Evolutionary conservation across 2,888 invertebrate species (phyloP).

Genomic region (Sphaerophoria rueppellii): DNA sequence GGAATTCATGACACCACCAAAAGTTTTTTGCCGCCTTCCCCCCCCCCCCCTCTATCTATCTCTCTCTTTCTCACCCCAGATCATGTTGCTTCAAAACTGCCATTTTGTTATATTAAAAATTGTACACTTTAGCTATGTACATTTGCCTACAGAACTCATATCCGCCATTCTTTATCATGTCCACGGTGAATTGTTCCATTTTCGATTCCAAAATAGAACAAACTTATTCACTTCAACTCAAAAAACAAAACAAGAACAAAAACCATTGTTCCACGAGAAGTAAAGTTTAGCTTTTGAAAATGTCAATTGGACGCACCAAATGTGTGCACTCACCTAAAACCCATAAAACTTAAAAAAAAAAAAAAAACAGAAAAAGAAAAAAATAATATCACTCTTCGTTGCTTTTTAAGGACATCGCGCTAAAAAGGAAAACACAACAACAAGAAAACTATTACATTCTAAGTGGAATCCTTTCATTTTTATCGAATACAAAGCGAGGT

Average conservation of each 20-base stretch:
- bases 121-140: not conserved
- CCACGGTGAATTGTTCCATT: slow-evolving; percentile 16
- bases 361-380: not conserved
- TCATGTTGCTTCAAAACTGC: too few species aligned
- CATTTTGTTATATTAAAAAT: too few species aligned
- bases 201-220: slow-evolving; percentile 24
- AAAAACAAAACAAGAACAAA: not conserved
- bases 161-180: not conserved
- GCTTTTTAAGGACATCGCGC: slow-evolving; percentile 21
- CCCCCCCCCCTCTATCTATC: too few species aligned
- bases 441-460: slow-evolving; percentile 24
- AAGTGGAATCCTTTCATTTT: slow-evolving; percentile 39
- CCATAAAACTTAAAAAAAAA: not conserved
- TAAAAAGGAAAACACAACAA: not conserved
- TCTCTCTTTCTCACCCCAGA: too few species aligned
- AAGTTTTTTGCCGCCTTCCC: too few species aligned
- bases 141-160: slow-evolving; percentile 3
- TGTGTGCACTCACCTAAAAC: slow-evolving; percentile 9
- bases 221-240: not conserved
- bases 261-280: not conserved
- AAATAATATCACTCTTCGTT: slow-evolving; percentile 23
- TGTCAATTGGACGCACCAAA: slow-evolving; percentile 26
- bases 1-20: too few species aligned
- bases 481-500: slow-evolving; percentile 31
- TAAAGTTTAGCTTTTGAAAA: slow-evolving; percentile 19